Evolutionary conservation across 2,797 vertebrate species (phyloP).

Genomic region (Crocodylus rhombifer): DNA sequence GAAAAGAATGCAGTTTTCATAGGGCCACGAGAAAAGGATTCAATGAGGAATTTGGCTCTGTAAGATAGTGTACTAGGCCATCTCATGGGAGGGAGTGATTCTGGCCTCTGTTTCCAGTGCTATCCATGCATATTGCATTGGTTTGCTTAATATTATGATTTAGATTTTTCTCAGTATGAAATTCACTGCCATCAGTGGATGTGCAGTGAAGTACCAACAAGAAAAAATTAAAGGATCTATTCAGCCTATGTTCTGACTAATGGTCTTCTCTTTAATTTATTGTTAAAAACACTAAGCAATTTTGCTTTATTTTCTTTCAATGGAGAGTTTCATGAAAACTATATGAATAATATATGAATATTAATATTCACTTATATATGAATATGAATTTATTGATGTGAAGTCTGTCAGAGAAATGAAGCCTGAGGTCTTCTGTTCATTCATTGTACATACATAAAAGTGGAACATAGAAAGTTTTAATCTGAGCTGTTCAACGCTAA

Average conservation of each 20-base stretch:
- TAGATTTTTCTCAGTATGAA: constrained; percentile 26
- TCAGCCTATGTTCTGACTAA: constrained; percentile 25
- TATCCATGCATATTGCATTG: too few species aligned
- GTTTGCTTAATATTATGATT: neutral
- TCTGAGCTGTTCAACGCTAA: neutral
- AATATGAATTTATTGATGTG: neutral
- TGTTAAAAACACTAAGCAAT: constrained; percentile 8
- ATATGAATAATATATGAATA: fast-evolving
- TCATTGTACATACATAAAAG: neutral
- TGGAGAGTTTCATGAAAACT: neutral
- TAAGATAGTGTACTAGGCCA: too few species aligned
- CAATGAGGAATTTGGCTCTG: too few species aligned
- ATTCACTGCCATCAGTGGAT: neutral
- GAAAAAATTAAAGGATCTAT: constrained; percentile 12
- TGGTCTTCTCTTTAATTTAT: constrained; percentile 37
- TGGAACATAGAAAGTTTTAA: neutral
- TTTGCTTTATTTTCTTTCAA: neutral
- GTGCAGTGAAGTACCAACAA: neutral
- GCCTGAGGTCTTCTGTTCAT: neutral
- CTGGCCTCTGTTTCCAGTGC: too few species aligned
- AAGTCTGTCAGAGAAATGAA: neutral
- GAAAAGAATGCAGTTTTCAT: too few species aligned
- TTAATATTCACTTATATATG: neutral
- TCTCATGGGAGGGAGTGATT: too few species aligned
- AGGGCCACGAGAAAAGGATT: too few species aligned